A percentile compares a stretch with the other conserved stretches of the same genome.
Evolutionary conservation across 2,113 vertebrate genomes (phyloP).

Genomic region (Cygnus atratus): DNA sequence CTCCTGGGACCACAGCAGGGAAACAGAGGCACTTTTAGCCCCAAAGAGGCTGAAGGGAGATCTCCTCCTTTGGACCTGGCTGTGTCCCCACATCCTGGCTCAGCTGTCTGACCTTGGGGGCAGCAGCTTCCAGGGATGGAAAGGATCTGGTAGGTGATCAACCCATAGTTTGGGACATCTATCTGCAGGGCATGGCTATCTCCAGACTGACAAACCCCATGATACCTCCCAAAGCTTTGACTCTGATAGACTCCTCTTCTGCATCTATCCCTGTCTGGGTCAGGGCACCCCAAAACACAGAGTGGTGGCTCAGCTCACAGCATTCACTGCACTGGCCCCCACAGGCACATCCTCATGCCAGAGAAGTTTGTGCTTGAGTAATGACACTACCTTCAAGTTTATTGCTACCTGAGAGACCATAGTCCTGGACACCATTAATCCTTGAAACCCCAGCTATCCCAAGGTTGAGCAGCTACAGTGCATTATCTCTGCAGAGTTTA

Average conservation of each 20-base stretch:
- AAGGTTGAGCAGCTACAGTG: neutral
- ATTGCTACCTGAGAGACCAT: neutral
- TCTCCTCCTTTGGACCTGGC: neutral
- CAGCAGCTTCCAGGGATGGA: neutral
- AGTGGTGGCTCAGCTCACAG: neutral
- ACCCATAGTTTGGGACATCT: neutral
- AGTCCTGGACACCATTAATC: neutral
- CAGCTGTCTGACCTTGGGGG: neutral
- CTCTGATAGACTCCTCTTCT: neutral
- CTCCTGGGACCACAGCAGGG: neutral
- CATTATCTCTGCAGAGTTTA: neutral
- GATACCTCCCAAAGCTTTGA: neutral
- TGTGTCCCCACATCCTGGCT: neutral
- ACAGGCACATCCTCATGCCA: accelerated
- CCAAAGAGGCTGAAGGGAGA: neutral
- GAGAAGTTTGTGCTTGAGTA: neutral
- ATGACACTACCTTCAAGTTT: neutral
- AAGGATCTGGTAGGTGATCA: neutral
- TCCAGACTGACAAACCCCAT: neutral
- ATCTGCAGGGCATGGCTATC: neutral
- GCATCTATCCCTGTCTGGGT: no score
- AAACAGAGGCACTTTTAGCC: neutral
- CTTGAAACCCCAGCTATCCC: neutral
- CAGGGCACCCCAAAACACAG: neutral
- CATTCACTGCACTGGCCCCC: neutral